Evolutionary conservation across 2,113 vertebrate species (phyloP).

Genomic region (Lepisosteus oculatus): DNA sequence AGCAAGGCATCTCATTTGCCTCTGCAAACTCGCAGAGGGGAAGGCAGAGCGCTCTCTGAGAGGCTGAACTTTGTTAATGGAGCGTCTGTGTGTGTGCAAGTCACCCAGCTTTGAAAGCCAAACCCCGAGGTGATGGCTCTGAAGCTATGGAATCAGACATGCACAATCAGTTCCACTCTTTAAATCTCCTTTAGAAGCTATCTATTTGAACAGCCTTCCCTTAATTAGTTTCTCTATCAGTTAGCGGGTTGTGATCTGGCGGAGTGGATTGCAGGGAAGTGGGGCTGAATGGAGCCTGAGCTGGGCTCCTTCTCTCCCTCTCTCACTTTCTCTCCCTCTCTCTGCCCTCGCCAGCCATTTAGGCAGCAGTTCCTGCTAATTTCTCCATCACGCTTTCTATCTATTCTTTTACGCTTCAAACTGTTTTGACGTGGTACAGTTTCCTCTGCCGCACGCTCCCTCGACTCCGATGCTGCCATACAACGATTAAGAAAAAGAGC

Average conservation of each 20-base stretch:
- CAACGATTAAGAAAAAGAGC: conserved; percentile 60
- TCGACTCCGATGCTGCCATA: conserved; percentile 33
- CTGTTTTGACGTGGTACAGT: conserved; percentile 64
- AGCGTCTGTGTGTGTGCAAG: conserved; percentile 61
- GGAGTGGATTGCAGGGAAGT: conserved; percentile 63
- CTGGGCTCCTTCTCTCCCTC: conserved; percentile 39
- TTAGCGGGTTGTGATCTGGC: conserved; percentile 74
- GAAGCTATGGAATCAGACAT: conserved; percentile 74
- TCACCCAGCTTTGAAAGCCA: conserved; percentile 75
- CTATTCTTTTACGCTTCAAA: conserved; percentile 66
- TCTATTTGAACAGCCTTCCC: conserved; percentile 74
- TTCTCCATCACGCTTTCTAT: conserved; percentile 67
- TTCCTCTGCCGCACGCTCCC: conserved; percentile 52
- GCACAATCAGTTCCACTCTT: conserved; percentile 77
- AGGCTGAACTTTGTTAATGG: conserved; percentile 74
- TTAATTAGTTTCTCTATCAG: conserved; percentile 77
- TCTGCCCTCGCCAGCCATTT: conserved; percentile 59
- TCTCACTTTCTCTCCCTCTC: conserved; percentile 40
- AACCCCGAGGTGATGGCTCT: conserved; percentile 70
- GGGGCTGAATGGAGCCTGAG: conserved; percentile 55
- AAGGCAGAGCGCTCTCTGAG: conserved; percentile 37
- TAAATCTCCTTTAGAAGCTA: conserved; percentile 76
- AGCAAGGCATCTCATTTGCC: too few relatives aligned
- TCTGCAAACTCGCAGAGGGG: conserved; percentile 7
- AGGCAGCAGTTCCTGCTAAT: conserved; percentile 64